Conservation (phyloP, 2,888 invertebrate genomes). For the Eledona agricola region DNA sequence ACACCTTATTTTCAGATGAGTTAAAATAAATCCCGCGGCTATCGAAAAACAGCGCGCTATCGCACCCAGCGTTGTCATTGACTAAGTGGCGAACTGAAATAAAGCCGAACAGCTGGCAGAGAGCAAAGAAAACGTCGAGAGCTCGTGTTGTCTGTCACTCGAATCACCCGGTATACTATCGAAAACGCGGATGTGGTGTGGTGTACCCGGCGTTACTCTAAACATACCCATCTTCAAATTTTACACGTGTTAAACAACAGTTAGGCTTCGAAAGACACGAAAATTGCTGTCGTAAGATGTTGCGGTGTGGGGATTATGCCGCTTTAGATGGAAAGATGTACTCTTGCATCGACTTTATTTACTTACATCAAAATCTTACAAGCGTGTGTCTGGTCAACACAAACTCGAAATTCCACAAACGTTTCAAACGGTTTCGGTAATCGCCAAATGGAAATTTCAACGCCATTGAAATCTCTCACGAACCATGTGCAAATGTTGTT, state of each 20-base stretch:
- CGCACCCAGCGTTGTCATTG: constrained; percentile 55
- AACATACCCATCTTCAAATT: constrained; percentile 46
- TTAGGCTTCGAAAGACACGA: constrained; percentile 43
- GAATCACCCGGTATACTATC: constrained; percentile 46
- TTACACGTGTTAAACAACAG: constrained; percentile 51
- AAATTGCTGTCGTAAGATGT: constrained; percentile 45
- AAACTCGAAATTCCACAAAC: too few species aligned
- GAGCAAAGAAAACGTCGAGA: constrained; percentile 36
- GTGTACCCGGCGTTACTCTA: constrained; percentile 36
- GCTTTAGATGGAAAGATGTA: constrained; percentile 24
- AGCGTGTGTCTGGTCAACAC: too few species aligned
- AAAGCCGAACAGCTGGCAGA: constrained; percentile 57
- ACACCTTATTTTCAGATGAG: constrained; percentile 59
- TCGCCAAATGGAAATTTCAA: too few species aligned
- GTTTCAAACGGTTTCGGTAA: too few species aligned
- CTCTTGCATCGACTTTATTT: neutral
- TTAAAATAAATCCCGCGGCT: constrained; percentile 55
- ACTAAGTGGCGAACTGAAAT: constrained; percentile 60
- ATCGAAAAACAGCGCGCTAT: constrained; percentile 54
- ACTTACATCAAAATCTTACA: too few species aligned
- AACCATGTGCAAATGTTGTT: too few species aligned
- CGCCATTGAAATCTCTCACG: too few species aligned
- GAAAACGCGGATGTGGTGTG: constrained; percentile 43
- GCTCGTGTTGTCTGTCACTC: constrained; percentile 55
- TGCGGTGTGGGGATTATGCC: constrained; percentile 39